A percentile compares a stretch with the other conserved stretches of the same genome.
Evolutionary conservation across 2,113 vertebrate genomes (phyloP).

Genomic region (Phalacrocorax carbo): DNA sequence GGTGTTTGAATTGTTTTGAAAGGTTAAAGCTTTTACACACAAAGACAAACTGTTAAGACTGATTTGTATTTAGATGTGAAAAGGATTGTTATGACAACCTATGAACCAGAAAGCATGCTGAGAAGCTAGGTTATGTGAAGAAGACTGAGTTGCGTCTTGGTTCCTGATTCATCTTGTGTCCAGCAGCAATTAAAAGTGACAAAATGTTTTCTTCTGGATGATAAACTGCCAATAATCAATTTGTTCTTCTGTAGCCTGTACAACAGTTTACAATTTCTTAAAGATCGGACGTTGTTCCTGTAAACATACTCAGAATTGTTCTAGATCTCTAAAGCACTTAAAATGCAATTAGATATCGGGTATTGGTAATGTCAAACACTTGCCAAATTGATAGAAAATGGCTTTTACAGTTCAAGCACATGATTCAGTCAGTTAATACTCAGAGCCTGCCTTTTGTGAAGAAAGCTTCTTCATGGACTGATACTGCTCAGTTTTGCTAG

Average conservation of each 20-base stretch:
- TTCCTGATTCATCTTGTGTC: not conserved
- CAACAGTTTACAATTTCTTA: not conserved
- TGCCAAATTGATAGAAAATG: not conserved
- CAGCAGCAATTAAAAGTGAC: not conserved
- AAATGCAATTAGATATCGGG: slow-evolving; percentile 8
- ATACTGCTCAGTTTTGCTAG: not conserved
- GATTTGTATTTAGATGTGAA: not conserved
- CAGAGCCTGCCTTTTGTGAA: not conserved
- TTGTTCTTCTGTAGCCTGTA: not conserved
- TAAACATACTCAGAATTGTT: not conserved
- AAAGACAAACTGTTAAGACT: not conserved
- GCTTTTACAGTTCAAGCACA: not conserved
- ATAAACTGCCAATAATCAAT: not conserved
- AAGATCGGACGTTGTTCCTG: not conserved
- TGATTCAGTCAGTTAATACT: not conserved
- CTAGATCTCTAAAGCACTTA: not conserved
- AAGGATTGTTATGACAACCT: not conserved
- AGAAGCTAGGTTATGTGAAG: not conserved
- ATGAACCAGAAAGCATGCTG: not conserved
- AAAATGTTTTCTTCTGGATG: not conserved
- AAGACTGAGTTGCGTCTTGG: not conserved
- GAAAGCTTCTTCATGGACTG: not conserved
- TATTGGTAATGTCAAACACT: not conserved
- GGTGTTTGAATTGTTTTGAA: not conserved
- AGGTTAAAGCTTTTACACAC: not conserved